Evolutionary conservation across 64 coral and sea anemone genomes (phyloP).

Genomic region (Porites australiensis): DNA sequence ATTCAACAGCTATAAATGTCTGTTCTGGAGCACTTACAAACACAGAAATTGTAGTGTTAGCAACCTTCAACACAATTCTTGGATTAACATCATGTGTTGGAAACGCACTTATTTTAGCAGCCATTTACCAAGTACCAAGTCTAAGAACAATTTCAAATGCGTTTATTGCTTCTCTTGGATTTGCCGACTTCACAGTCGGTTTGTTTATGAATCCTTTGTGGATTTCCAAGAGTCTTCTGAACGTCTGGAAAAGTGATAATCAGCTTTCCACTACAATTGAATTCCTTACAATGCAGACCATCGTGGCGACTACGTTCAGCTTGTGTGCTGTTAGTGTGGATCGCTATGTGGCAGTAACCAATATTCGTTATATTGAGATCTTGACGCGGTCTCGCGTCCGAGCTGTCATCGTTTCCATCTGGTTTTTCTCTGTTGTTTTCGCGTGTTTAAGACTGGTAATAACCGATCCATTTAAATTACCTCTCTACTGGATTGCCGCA

Average conservation of each 20-base stretch:
- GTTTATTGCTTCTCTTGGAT: neutral
- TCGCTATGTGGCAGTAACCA: neutral
- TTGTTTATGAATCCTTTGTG: constrained; percentile 1
- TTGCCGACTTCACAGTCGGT: neutral
- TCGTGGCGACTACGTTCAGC: neutral
- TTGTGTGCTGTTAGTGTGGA: constrained; percentile 32
- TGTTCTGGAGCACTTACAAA: constrained; percentile 37
- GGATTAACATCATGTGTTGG: constrained; percentile 41
- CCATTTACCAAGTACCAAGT: constrained; percentile 43
- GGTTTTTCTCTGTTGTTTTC: constrained; percentile 20
- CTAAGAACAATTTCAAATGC: constrained; percentile 1
- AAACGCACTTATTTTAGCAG: constrained; percentile 56
- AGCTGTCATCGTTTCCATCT: neutral
- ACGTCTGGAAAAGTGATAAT: neutral
- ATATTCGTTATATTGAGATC: neutral
- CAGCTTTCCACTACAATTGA: neutral
- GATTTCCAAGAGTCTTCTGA: neutral
- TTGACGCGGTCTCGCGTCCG: neutral
- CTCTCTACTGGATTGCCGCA: neutral
- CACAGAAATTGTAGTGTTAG: neutral
- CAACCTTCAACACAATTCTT: constrained; percentile 18
- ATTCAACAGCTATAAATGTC: neutral
- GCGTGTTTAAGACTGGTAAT: neutral
- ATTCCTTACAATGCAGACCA: neutral
- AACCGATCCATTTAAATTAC: neutral